A percentile compares a stretch with the other conserved stretches of the same genome.
These are phyloP conservation scores for Oncorhynchus gorbuscha DNA, from an alignment of 2,113 vertebrate genomes.

Conservation along the genomic window DNA sequence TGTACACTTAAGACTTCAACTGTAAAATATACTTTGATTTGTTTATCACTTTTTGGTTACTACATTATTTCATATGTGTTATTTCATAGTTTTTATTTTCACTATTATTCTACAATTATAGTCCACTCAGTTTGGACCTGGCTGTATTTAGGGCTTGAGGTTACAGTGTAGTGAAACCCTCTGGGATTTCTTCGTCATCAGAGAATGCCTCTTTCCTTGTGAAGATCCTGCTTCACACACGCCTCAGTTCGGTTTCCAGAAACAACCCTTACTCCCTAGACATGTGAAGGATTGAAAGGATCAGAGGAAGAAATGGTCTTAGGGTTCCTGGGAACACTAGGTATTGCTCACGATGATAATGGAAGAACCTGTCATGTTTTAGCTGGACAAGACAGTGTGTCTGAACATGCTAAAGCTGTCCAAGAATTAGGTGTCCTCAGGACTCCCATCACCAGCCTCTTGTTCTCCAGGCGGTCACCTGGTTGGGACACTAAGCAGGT, in stretches of 20 bases:
- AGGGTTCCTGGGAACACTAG: background rate
- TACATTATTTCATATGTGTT: too few species aligned
- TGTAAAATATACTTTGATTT: too few species aligned
- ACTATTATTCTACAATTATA: constrained; percentile 45
- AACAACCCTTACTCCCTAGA: background rate
- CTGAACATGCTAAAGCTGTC: background rate
- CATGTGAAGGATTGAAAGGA: constrained; percentile 8
- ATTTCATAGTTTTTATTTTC: too few species aligned
- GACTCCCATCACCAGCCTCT: too few species aligned
- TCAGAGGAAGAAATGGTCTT: constrained; percentile 4
- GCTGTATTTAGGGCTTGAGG: constrained; percentile 6
- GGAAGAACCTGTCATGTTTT: constrained; percentile 1
- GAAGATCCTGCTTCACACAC: constrained; percentile 24
- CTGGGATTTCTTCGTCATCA: constrained; percentile 19
- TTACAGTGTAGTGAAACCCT: background rate
- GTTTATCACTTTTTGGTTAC: too few species aligned
- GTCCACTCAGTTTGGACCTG: constrained; percentile 60
- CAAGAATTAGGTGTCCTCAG: too few species aligned
- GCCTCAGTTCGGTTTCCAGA: background rate
- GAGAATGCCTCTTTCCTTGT: constrained; percentile 22
- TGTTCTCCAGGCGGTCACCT: too few species aligned
- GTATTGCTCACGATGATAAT: background rate
- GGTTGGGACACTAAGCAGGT: too few species aligned
- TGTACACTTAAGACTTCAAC: too few species aligned
- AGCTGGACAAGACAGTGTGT: constrained; percentile 7